Conservation (phyloP, 2,888 invertebrate genomes). For the Venusia cambrica region DNA sequence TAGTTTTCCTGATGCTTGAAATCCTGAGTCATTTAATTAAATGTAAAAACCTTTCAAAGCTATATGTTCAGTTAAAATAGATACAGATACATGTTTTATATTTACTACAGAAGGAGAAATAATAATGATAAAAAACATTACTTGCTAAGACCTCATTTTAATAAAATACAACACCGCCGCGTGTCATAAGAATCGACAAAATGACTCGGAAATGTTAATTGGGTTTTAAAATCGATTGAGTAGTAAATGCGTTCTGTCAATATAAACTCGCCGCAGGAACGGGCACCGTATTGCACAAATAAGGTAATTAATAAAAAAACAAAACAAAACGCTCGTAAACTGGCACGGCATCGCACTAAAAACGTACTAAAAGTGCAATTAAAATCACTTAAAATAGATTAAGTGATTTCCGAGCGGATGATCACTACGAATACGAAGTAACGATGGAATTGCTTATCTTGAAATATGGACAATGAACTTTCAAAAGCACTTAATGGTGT, state of each 20-base stretch:
- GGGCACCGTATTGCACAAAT: conserved; percentile 17
- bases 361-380: conserved; percentile 50
- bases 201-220: conserved; percentile 39
- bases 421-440: conserved; percentile 38
- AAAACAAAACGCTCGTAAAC: conserved; percentile 42
- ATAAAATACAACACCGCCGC: background rate
- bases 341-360: conserved; percentile 47
- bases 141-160: too few species aligned
- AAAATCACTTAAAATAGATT: conserved; percentile 66
- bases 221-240: conserved; percentile 37
- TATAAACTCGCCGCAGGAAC: conserved; percentile 29
- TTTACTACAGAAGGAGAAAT: too few species aligned
- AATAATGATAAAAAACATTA: too few species aligned
- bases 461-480: conserved; percentile 35
- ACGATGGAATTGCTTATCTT: conserved; percentile 35
- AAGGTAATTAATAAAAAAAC: conserved; percentile 23
- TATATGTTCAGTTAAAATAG: too few species aligned
- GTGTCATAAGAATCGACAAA: conserved; percentile 19
- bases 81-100: too few species aligned
- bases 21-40: too few species aligned
- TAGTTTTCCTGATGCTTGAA: too few species aligned
- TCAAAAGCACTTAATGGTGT: conserved; percentile 2
- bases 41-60: too few species aligned
- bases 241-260: conserved; percentile 38
- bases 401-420: conserved; percentile 52